phyloP scores from a whole-genome alignment of 53 echinoderm and acorn worm species.

The Arbacia lixula region DNA sequence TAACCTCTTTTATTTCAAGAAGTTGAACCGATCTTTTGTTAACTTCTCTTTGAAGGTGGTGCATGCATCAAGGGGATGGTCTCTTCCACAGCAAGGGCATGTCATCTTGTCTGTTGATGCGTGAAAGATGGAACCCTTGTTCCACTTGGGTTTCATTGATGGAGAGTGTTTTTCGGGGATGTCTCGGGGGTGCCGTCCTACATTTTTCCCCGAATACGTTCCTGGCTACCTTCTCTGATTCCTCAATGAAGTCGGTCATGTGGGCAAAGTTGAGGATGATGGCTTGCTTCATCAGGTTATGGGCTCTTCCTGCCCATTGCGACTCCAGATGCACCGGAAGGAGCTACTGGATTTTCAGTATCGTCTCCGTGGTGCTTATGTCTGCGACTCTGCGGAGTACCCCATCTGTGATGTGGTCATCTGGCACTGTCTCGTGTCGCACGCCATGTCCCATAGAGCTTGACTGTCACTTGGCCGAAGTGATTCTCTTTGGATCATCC shows the following conservation, averaged over 20 bases:
- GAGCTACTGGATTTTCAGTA: conserved; percentile 28
- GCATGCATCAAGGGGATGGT: conserved; percentile 11
- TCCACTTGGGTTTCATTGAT: too few species aligned
- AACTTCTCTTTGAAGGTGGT: neutral
- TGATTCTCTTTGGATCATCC: neutral
- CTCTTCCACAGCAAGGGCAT: conserved; percentile 42
- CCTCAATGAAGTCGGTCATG: conserved; percentile 42
- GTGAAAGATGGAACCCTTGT: too few species aligned
- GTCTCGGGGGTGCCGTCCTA: too few species aligned
- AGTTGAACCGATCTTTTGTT: conserved; percentile 24
- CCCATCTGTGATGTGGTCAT: conserved; percentile 50
- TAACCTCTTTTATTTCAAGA: conserved; percentile 45
- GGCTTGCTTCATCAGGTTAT: neutral
- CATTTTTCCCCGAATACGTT: conserved; percentile 53
- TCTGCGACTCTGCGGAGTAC: conserved; percentile 56
- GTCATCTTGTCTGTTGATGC: too few species aligned
- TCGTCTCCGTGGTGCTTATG: conserved; percentile 27
- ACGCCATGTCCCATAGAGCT: conserved; percentile 46
- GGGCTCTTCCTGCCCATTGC: conserved; percentile 15
- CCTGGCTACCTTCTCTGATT: conserved; percentile 30
- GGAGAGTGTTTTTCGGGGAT: too few species aligned
- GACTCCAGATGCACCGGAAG: conserved; percentile 1
- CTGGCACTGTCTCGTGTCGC: conserved; percentile 58
- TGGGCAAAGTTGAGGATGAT: neutral
- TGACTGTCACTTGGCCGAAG: conserved; percentile 45